phyloP scores from a whole-genome alignment of 2,888 invertebrate genomes.

The Drosophila macrospina region DNA sequence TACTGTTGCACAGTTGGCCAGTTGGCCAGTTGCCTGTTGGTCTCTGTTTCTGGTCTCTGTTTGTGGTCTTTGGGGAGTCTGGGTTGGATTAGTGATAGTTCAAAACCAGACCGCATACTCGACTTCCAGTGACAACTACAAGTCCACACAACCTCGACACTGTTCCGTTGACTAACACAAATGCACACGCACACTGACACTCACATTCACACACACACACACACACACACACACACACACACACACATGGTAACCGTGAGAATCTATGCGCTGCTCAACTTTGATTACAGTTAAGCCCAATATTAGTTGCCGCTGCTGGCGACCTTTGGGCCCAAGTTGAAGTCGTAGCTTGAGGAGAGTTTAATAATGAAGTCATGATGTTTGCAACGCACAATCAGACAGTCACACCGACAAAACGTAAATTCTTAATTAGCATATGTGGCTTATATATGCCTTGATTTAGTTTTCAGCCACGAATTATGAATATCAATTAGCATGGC shows the following conservation, averaged over 20 bases:
- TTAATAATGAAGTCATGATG: conserved; percentile 61
- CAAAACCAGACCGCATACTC: conserved; percentile 20
- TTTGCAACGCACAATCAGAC: conserved; percentile 22
- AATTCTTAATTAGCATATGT: conserved; percentile 52
- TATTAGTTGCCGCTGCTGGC: conserved; percentile 68
- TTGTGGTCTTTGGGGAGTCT: conserved; percentile 29
- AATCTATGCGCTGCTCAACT: conserved; percentile 63
- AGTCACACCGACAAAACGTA: conserved; percentile 23
- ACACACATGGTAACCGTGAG: conserved; percentile 39
- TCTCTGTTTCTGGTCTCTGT: conserved; percentile 29
- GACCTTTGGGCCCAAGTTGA: conserved; percentile 47
- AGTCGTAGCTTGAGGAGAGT: conserved; percentile 4
- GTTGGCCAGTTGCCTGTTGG: conserved; percentile 20
- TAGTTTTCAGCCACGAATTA: conserved; percentile 26
- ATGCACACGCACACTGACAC: neutral
- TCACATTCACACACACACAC: neutral
- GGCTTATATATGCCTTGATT: conserved; percentile 49
- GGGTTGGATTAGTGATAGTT: conserved; percentile 29
- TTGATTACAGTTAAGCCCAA: conserved; percentile 79
- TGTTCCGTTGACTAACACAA: neutral
- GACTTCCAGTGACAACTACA: conserved; percentile 17
- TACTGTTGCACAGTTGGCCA: conserved; percentile 6
- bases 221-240: neutral
- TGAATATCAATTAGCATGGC: conserved; percentile 38
- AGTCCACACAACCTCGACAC: conserved; percentile 19